Conservation (phyloP, 2,888 invertebrate species). For the Stegophylla sp. region DNA sequence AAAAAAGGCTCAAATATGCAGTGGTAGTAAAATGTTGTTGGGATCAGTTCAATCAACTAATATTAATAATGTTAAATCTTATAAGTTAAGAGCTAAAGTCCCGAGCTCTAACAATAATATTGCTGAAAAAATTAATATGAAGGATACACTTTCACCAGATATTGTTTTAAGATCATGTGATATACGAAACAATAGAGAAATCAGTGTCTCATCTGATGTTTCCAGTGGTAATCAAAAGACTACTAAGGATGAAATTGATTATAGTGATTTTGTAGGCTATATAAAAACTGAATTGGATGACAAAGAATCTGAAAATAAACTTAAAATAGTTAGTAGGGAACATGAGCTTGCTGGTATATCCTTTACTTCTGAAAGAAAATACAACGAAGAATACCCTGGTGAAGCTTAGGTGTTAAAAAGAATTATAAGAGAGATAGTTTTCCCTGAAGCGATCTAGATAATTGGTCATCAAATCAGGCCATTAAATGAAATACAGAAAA, state of each 20-base stretch:
- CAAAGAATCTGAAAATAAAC: not conserved
- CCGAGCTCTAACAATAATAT: not conserved
- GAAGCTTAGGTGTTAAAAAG: not conserved
- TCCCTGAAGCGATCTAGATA: not conserved
- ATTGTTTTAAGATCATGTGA: not conserved
- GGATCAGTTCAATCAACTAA: not conserved
- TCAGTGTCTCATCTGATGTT: not conserved
- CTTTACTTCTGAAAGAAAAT: not conserved
- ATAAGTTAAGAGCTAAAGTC: conserved; percentile 22
- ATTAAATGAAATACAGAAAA: not conserved
- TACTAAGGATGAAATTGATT: not conserved
- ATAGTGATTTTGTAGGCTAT: not conserved
- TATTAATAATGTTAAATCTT: conserved; percentile 9
- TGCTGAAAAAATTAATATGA: not conserved
- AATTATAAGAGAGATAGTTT: not conserved
- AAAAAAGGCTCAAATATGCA: not conserved
- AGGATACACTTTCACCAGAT: not conserved
- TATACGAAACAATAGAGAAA: not conserved
- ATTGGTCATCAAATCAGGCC: not conserved
- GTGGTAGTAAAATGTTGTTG: not conserved
- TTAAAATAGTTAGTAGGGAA: not conserved
- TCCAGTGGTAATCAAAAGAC: not conserved
- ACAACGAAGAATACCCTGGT: not conserved
- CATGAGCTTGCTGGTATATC: not conserved
- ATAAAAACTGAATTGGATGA: conserved; percentile 10